Evolutionary conservation across 2,888 invertebrate genomes (phyloP).

Genomic region (Esperia sulphurella): DNA sequence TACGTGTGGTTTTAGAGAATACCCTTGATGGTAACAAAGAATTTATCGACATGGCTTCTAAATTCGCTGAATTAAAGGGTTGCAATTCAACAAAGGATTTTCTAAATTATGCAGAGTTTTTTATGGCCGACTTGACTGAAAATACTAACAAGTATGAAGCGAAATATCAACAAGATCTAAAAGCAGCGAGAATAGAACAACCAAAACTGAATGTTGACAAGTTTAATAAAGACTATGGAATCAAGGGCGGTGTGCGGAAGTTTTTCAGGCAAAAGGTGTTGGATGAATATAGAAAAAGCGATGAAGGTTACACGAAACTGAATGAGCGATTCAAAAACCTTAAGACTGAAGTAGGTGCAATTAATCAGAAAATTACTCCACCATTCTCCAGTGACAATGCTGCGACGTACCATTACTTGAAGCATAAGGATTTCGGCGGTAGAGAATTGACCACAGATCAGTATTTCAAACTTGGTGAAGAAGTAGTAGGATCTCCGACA

Average conservation of each 20-base stretch:
- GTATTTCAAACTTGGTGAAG: constrained; percentile 5
- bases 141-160: constrained; percentile 1
- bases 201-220: not conserved
- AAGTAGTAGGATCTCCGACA: constrained; percentile 2
- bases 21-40: not conserved
- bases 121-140: constrained; percentile 3
- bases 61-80: constrained; percentile 2
- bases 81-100: constrained; percentile 5
- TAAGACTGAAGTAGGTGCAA: not conserved
- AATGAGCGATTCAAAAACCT: not conserved
- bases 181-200: not conserved
- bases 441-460: constrained; percentile 4
- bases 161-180: not conserved
- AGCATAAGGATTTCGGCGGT: constrained; percentile 2
- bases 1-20: constrained; percentile 6
- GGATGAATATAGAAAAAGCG: not conserved
- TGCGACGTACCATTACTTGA: constrained; percentile 7
- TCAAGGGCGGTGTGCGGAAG: not conserved
- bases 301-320: not conserved
- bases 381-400: constrained; percentile 3
- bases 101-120: constrained; percentile 3
- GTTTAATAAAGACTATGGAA: not conserved
- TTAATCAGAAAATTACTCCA: constrained; percentile 2
- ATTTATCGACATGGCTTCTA: constrained; percentile 3
- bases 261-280: not conserved